Evolutionary conservation across 2,797 vertebrate species (phyloP), one percentile per base, ranked within the genome.

Genomic region (Cyclopterus lumpus): DNA sequence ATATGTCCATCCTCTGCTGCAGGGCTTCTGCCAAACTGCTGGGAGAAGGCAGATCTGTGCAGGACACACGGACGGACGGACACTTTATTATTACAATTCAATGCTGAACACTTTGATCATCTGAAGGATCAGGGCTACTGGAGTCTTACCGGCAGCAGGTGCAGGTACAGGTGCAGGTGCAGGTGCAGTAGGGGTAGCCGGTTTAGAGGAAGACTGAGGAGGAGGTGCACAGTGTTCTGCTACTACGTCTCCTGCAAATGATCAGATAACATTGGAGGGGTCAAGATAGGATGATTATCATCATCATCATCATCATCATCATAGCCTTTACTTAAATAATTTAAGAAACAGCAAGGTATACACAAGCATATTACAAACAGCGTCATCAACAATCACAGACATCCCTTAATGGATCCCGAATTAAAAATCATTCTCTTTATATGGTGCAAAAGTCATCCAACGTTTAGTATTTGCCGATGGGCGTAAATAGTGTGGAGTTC

Each of bases 1-100:
- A 98, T 15, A 95, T 92, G 67, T 97, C 96, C 97, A 98, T 95
- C 64, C 97, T 91, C 91, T 98, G 97, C 89, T 97, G 96, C 76
- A 98, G 91, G 0, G 96, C 97, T 79, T 97, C 97, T 44, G 92
- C 91, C 26, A 95, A n/a, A 58, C 90, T 96, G 60, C 82, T 90
- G 0, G 97, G 97, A 24, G 95, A 87, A 16, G 94, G 95, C 8
- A 91, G 81, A 3, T 83, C 93, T 94, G 62, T 51, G 51, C 67
- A 58, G 28, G 9, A 78, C 7, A 71, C 46, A 70, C 10, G n/a
- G 4, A 40, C 53, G 54, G 14, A 46, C 22, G 51, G 12, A 42
- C 40, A 44, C 15, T 65, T 22, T 18, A 51, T 4, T 48, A 18
- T 55, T 57, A 4, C 42, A 62, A 38, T 61, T 65, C 5, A 63